Base-by-base conservation (phyloP, 2,888 invertebrate genomes). In the Microctonus brassicae region DNA sequence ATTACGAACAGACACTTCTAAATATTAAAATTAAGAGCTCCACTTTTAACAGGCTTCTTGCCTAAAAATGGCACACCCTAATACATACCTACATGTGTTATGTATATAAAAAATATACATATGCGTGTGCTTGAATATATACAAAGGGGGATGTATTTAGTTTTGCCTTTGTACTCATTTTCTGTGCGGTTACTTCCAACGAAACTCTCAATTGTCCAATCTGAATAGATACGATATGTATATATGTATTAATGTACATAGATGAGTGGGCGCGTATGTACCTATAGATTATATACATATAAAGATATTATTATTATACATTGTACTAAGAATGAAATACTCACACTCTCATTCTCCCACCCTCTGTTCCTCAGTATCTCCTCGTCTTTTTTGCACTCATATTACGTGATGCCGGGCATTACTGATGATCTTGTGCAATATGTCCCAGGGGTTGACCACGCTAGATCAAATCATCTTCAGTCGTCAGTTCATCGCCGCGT, bases 401-500 rank as follows among this genome's bases (percentile, higher is more conserved):
- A 5, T 5, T 6, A 47, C 47, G 17, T 47, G 6, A 17, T 47
- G 17, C 17, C 47, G 47, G 1, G 20, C 20, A n/a, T 64, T 70
- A 73, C 69, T 70, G 72, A 68, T 65, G 69, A 58, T 67, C 68
- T 58, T 20, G 68, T 60, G 47, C 42, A 60, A 65, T 65, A 65
- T 58, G 47, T 53, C 63, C 29, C 47, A 39, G 47, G 70, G 70
- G 70, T 70, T 70, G 70, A 64, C 52, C 60, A 20, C 52, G 64
- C 65, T 34, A 70, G 60, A 64, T 7, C 20, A 17, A 58, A 26
- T 70, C 52, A 65, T 65, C 70, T 64, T 70, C 76, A 77, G 77
- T 77, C 73, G 77, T 73, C 69, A 70, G 74, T 76, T 69, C 74
- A 69, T 75, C 73, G 74, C 69, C 70, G 76, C 58, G 58, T 73